Evolutionary conservation across 2,797 vertebrate genomes (phyloP), one percentile per base, ranked within the genome.

Genomic region (Clamator glandarius): DNA sequence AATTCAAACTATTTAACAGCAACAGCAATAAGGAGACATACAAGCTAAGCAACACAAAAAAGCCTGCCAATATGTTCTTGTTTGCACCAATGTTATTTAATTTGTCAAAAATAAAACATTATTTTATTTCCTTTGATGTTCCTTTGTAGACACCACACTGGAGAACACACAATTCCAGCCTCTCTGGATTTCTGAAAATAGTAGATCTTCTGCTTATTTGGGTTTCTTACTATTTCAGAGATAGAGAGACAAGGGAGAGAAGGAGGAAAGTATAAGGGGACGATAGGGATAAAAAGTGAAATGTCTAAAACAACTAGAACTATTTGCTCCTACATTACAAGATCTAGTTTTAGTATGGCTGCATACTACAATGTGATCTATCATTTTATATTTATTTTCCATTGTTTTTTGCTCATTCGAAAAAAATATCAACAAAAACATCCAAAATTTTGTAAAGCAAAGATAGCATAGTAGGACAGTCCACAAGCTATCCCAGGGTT

Each of bases 1-100:
- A 91, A 80, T 50, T 89, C 41, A n/a, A 94, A 72, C 16, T 69
- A 78, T 69, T 54, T 85, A 93, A 83, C 21, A 81, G 36, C 41
- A 77, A 50, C 21, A 81, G 36, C 41, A 77, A 50, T 25, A 46
- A 54, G 36, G 24, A 85, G 12, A 83, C 8, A 31, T n/a, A 35
- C 14, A 36, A 85, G 28, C 19, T 36, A 83, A 66, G 35, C 6
- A 67, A 41, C 41, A 31, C 58, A 70, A 80, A 42, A 5, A 5
- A 87, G 33, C 8, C 57, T 70, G 80, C 33, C 23, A 68, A 24
- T 77, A 89, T 39, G 28, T 33, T 91, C 9, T 12, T 48, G 11
- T 58, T 75, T 58, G 46, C 36, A 82, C n/a, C 80, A 69, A 79
- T 82, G 25, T n/a, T 92, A 77, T 66, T 89, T 73, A 66, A 74